Evolutionary conservation across 2,797 vertebrate genomes (phyloP), one percentile per base, ranked within the genome.

Genomic region (Brachyrhaphis roseni): DNA sequence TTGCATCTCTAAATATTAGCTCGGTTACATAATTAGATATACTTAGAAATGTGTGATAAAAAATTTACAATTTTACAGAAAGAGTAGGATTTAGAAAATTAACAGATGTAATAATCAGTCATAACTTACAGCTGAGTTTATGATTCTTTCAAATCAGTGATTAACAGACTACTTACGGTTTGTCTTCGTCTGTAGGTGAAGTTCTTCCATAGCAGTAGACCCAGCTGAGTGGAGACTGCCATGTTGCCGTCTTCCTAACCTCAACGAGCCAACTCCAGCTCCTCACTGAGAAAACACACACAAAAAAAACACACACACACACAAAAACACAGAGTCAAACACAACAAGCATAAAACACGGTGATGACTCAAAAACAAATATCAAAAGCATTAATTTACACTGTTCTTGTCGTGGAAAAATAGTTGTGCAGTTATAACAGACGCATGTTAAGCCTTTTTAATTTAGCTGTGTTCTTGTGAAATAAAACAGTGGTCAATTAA

Each of bases 191-290:
- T 91, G 91, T 95, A 99, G 4, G 98, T 98, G 90, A 99, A 97
- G 92, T 99, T 99, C 93, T 99, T 99, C 98, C 98, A 99, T 1
- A 99, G 96, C 89, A 99, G 95, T 93, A 99, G 93, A 76, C 97
- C 96, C 94, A 99, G 90, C 90, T 99, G 98, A 4, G 98, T 96
- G 96, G 96, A 97, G 91, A 96, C 95, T 72, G 97, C 94, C 98
- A 99, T 99, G 91, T 91, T 94, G 75, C 84, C 85, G 93, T 94
- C 89, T 90, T 88, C 91, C 89, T 87, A 84, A 86, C 89, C 90
- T 83, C 90, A 86, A 85, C 81, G 92, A 93, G 93, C 49, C 31
- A 80, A 73, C 86, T 88, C 77, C 86, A 71, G 89, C 88, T 92
- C 92, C 91, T 92, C 82, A 84, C 94, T 95, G 68, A 84, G n/a